Conservation (phyloP, 23 tunicate species). For the Halocynthia roretzi region DNA sequence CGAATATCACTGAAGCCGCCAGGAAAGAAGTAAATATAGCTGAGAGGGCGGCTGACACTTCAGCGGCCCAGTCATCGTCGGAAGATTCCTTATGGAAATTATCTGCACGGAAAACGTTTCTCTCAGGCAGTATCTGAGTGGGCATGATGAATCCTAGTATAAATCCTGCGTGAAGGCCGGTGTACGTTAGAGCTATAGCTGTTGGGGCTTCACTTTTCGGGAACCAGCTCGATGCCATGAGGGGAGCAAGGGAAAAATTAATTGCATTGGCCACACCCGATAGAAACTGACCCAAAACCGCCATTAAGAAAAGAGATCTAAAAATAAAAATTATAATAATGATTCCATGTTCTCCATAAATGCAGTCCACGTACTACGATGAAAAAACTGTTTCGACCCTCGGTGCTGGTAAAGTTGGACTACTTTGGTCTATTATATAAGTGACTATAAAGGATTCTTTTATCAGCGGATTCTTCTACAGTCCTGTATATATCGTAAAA, state of each 20-base stretch:
- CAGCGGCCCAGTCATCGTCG: background rate
- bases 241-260: conserved; percentile 1
- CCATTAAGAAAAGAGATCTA: background rate
- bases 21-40: conserved; percentile 5
- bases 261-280: conserved; percentile 18
- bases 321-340: background rate
- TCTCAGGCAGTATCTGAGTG: background rate
- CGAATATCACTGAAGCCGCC: background rate
- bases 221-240: conserved; percentile 10
- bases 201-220: background rate
- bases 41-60: background rate
- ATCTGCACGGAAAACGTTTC: background rate
- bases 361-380: no score
- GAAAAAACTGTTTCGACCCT: no score
- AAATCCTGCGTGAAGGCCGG: conserved; percentile 12
- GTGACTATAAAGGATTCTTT: no score
- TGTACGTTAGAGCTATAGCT: background rate
- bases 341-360: no score
- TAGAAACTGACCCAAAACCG: conserved; percentile 7
- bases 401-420: no score
- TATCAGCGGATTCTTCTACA: no score
- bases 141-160: conserved; percentile 13
- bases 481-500: no score
- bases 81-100: background rate
- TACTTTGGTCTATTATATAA: no score